A percentile compares a stretch with the other conserved stretches of the same genome.
Evolutionary conservation across 1,140 invertebrate genomes (phyloP).

Genomic region (Zelostemma sp.): DNA sequence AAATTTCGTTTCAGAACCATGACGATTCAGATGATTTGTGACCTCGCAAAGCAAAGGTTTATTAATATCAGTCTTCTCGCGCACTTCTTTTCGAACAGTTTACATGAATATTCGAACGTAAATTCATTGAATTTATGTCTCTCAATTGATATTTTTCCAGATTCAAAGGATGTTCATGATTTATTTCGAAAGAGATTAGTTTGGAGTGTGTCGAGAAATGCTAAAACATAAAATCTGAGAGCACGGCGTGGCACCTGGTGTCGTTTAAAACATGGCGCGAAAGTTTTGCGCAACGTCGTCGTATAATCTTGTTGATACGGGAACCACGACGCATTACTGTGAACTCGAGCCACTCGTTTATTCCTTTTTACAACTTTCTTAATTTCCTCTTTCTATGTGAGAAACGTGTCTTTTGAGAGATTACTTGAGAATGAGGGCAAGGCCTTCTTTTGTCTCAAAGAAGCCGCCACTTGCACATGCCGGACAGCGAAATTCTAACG

Average conservation of each 20-base stretch:
- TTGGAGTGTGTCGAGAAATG: background rate
- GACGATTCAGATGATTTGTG: too few relatives aligned
- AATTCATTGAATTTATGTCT: too few relatives aligned
- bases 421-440: constrained; percentile 43
- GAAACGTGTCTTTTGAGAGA: constrained; percentile 24
- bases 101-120: too few relatives aligned
- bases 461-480: constrained; percentile 18
- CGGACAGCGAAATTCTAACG: constrained; percentile 35
- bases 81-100: too few relatives aligned
- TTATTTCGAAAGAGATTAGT: too few relatives aligned
- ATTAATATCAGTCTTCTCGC: too few relatives aligned
- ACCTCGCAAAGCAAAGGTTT: too few relatives aligned
- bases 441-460: constrained; percentile 46
- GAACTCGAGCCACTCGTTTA: constrained; percentile 1
- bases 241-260: too few relatives aligned
- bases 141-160: background rate
- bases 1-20: too few relatives aligned
- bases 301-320: background rate
- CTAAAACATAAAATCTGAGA: background rate
- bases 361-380: constrained; percentile 17
- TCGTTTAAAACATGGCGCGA: too few relatives aligned
- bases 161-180: background rate
- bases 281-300: background rate
- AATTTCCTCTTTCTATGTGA: constrained; percentile 9
- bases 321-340: background rate